A percentile compares a stretch with the other conserved stretches of the same genome.
phyloP scores from a whole-genome alignment of 2,797 vertebrate species.

The Hippopotamyrus pictus region DNA sequence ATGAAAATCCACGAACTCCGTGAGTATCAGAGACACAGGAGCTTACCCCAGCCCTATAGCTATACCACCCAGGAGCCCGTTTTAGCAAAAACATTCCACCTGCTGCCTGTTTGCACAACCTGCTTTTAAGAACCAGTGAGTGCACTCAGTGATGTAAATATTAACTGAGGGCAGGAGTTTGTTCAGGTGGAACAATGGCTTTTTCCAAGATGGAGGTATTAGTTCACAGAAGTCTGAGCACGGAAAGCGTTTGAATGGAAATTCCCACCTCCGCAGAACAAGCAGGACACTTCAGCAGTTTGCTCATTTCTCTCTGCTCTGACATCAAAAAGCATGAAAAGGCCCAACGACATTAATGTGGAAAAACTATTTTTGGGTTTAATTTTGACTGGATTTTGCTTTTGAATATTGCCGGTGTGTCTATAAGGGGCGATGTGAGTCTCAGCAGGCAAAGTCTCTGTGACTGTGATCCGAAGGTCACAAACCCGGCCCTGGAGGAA shows the following conservation, averaged over 20 bases:
- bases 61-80: not conserved
- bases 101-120: not conserved
- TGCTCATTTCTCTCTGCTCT: not conserved
- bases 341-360: not conserved
- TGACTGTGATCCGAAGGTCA: not conserved
- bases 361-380: not conserved
- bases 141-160: slow-evolving; percentile 19
- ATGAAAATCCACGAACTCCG: not conserved
- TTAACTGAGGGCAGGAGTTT: slow-evolving; percentile 14
- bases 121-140: not conserved
- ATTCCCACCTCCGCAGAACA: not conserved
- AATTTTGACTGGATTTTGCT: not conserved
- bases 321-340: not conserved
- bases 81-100: not conserved
- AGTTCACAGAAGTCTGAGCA: not conserved
- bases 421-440: not conserved
- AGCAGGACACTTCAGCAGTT: not conserved
- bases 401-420: not conserved
- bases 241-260: not conserved
- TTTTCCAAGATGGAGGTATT: not conserved
- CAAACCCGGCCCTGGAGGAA: not conserved
- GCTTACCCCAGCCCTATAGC: not conserved
- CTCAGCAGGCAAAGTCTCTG: not conserved
- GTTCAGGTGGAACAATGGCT: slow-evolving; percentile 18
- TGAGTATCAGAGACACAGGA: not conserved